Evolutionary conservation across 2,113 vertebrate species (phyloP).

Genomic region (Limnothrissa miodon): DNA sequence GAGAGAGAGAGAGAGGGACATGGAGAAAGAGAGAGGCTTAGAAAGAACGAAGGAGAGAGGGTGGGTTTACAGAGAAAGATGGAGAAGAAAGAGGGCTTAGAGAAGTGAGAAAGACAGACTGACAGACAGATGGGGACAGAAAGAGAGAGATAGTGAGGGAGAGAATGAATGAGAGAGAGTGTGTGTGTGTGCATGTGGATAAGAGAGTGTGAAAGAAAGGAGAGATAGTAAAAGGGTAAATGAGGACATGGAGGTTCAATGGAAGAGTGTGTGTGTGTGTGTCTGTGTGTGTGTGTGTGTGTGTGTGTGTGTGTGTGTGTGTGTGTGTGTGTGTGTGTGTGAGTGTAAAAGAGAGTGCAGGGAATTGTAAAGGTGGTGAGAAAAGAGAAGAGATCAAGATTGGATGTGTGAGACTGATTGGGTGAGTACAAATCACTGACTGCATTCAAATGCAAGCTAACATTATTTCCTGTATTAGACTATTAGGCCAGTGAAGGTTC

Average conservation of each 20-base stretch:
- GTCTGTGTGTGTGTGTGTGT: not conserved
- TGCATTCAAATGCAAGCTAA: no score
- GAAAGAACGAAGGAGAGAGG: not conserved
- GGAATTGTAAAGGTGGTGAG: slow-evolving; percentile 19
- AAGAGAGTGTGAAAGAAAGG: not conserved
- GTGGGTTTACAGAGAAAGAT: not conserved
- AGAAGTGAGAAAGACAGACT: not conserved
- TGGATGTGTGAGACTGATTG: no score
- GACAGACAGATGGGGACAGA: not conserved
- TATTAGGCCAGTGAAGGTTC: no score
- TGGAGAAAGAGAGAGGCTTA: not conserved
- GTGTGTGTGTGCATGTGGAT: not conserved
- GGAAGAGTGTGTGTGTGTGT: not conserved
- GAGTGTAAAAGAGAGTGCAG: not conserved
- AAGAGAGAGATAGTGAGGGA: not conserved
- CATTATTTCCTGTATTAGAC: no score
- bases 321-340: not conserved
- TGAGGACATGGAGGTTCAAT: not conserved
- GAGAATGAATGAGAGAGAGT: not conserved
- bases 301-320: not conserved
- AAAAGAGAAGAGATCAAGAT: not conserved
- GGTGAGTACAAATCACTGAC: no score
- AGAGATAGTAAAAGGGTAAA: not conserved
- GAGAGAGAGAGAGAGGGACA: not conserved
- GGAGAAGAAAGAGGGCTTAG: not conserved